Evolutionary conservation across 2,113 vertebrate genomes (phyloP).

Genomic region (Dromas ardeola): DNA sequence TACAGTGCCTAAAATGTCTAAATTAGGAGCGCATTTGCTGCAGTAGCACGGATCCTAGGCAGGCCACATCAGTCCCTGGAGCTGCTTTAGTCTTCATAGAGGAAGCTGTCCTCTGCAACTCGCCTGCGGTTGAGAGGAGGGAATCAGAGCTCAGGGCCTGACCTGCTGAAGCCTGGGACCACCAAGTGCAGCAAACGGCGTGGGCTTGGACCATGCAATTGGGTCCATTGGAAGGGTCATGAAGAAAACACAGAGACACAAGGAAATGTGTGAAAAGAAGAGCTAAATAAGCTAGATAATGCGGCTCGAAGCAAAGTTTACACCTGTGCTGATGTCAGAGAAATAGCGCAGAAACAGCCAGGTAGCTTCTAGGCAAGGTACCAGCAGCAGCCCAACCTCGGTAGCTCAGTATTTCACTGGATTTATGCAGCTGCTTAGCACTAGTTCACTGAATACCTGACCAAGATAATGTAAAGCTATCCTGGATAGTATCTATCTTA

Average conservation of each 20-base stretch:
- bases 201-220: background rate
- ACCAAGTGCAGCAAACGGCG: background rate
- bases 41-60: background rate
- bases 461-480: background rate
- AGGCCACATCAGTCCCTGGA: background rate
- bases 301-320: background rate
- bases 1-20: background rate
- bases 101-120: background rate
- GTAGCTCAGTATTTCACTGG: background rate
- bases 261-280: background rate
- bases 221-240: background rate
- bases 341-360: background rate
- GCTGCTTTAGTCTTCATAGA: background rate
- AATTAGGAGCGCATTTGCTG: background rate
- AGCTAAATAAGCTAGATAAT: background rate
- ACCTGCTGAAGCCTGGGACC: background rate
- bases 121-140: background rate
- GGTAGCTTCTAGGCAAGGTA: background rate
- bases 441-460: background rate
- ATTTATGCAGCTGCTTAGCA: background rate
- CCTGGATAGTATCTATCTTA: background rate
- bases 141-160: background rate
- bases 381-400: background rate
- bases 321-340: background rate
- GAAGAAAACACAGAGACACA: background rate